phyloP scores from a whole-genome alignment of 2,797 vertebrate species.

The Acipenser oxyrinchus region DNA sequence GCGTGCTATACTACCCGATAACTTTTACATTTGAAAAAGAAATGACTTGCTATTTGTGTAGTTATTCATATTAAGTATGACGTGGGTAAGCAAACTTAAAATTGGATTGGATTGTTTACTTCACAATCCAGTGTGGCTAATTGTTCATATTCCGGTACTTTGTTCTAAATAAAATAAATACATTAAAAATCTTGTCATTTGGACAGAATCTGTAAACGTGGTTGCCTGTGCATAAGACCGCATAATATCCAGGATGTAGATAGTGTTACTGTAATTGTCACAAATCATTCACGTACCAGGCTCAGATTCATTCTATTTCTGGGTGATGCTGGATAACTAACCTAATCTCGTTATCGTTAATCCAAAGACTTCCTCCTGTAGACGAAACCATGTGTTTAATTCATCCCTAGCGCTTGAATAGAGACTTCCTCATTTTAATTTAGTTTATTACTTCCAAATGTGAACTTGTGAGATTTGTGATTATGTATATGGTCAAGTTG shows the following conservation, averaged over 20 bases:
- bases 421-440: background rate
- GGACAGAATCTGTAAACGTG: background rate
- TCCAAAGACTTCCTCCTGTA: slow-evolving; percentile 3
- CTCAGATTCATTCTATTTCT: slow-evolving; percentile 3
- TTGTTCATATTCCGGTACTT: background rate
- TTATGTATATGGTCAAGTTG: background rate
- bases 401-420: background rate
- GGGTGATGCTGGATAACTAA: background rate
- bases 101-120: too few species aligned
- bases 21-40: too few species aligned
- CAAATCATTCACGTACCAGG: background rate
- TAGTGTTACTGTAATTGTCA: background rate
- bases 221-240: background rate
- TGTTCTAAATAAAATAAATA: background rate
- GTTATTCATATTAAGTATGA: too few species aligned
- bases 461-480: background rate
- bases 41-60: too few species aligned
- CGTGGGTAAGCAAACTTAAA: too few species aligned
- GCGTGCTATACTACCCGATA: too few species aligned
- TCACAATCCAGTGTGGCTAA: too few species aligned
- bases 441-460: background rate
- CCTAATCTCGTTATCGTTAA: slow-evolving; percentile 10
- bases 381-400: background rate
- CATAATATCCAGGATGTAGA: background rate
- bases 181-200: background rate